Evolutionary conservation across 1,140 invertebrate species (phyloP).

Genomic region (Coptotermes formosanus): DNA sequence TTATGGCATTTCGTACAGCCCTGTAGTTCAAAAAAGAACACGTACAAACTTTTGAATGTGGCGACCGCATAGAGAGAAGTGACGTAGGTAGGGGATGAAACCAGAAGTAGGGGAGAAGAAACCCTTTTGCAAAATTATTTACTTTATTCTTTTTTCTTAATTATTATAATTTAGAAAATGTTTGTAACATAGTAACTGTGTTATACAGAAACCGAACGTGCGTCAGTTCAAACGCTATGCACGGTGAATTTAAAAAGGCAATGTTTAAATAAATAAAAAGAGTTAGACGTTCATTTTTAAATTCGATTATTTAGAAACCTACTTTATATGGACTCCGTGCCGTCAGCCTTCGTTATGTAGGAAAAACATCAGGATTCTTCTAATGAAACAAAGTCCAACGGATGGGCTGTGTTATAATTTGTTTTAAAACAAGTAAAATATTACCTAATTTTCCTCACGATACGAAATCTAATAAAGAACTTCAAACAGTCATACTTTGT

Average conservation of each 20-base stretch:
- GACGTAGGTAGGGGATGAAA: background rate
- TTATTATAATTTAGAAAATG: constrained; percentile 9
- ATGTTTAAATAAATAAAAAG: constrained; percentile 16
- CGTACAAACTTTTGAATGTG: background rate
- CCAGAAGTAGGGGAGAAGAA: background rate
- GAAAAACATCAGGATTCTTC: constrained; percentile 25
- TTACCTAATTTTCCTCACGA: constrained; percentile 27
- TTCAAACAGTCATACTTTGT: background rate
- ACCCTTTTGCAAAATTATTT: background rate
- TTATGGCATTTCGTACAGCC: too few relatives aligned
- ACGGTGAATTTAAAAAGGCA: constrained; percentile 10
- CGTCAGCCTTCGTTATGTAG: constrained; percentile 6
- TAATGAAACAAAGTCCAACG: constrained; percentile 29
- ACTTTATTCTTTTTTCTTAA: constrained; percentile 16
- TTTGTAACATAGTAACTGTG: background rate
- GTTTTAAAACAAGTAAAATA: constrained; percentile 29
- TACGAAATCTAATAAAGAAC: constrained; percentile 27
- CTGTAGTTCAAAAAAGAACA: too few relatives aligned
- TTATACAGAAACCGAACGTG: background rate
- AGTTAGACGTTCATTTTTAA: constrained; percentile 11
- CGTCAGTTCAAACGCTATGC: background rate
- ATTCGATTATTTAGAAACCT: background rate
- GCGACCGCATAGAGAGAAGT: background rate
- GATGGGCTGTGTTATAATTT: constrained; percentile 13
- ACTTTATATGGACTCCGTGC: constrained; percentile 12